Percentiles rank a stretch among this genome's conserved stretches.
These are phyloP conservation scores for Hoplias malabaricus DNA, from an alignment of 2,113 vertebrate species.

Conservation along the genomic window DNA sequence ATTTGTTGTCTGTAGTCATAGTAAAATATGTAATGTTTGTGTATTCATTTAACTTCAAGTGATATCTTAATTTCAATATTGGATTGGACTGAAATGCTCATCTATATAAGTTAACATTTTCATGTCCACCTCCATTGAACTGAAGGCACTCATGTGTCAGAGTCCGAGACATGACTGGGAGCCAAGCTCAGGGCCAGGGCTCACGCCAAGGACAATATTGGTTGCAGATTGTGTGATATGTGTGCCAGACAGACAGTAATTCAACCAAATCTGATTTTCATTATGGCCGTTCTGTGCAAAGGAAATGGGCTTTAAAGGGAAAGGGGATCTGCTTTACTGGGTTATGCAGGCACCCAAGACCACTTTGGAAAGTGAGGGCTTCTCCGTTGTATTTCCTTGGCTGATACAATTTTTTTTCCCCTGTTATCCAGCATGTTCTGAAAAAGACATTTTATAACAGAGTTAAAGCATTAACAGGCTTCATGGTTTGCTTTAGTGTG, in stretches of 20 bases:
- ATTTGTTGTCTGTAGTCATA: too few relatives aligned
- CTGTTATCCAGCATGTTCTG: not conserved
- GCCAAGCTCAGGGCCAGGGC: constrained; percentile 34
- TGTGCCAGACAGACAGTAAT: constrained; percentile 50
- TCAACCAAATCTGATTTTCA: constrained; percentile 60
- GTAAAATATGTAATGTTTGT: too few relatives aligned
- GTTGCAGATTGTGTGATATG: constrained; percentile 47
- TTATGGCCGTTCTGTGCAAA: constrained; percentile 44
- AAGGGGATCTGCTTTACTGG: constrained; percentile 30
- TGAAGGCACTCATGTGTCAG: not conserved
- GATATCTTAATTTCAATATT: too few relatives aligned
- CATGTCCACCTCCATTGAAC: not conserved
- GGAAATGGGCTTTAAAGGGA: constrained; percentile 46
- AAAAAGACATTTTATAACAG: not conserved
- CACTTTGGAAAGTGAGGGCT: not conserved
- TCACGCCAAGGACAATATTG: constrained; percentile 60
- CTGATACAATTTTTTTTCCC: not conserved
- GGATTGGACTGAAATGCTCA: not conserved
- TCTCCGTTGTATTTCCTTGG: not conserved
- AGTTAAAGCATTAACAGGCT: not conserved
- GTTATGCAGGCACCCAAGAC: not conserved
- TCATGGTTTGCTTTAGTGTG: not conserved
- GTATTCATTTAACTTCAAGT: too few relatives aligned
- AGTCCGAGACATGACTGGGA: not conserved
- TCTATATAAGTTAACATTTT: not conserved